phyloP scores from a whole-genome alignment of 2,797 vertebrate genomes.

The Perdix hodgsoniae region DNA sequence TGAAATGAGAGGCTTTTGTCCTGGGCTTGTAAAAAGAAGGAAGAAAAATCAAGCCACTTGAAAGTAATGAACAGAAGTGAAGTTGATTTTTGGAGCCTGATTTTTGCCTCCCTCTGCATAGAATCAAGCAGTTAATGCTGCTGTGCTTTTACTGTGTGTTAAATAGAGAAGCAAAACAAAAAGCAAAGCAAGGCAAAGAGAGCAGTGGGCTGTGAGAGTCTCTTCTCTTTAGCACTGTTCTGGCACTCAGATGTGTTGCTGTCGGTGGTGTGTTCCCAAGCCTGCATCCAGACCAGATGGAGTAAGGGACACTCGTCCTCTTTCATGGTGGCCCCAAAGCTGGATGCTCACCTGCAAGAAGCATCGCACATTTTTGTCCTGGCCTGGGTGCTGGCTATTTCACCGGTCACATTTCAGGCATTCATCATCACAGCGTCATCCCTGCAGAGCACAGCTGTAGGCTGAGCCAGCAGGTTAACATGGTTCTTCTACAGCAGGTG shows the following conservation, averaged over 20 bases:
- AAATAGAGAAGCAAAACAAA: neutral
- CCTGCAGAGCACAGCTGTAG: neutral
- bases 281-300: rapidly evolving
- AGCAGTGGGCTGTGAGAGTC: neutral
- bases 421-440: neutral
- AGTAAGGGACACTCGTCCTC: rapidly evolving
- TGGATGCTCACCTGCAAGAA: neutral
- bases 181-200: neutral
- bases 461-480: neutral
- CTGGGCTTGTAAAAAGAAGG: neutral
- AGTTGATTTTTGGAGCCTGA: neutral
- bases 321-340: rapidly evolving
- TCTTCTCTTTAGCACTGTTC: neutral
- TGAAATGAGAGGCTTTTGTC: constrained; percentile 55
- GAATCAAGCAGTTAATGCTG: neutral
- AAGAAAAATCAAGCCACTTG: neutral
- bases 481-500: neutral
- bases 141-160: neutral
- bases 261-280: neutral
- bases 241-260: rapidly evolving
- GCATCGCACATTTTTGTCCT: neutral
- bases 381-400: neutral
- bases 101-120: neutral
- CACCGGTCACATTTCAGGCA: neutral
- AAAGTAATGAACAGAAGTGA: neutral